Conservation (phyloP, 2,888 invertebrate genomes). For the Drosophila rubida region DNA sequence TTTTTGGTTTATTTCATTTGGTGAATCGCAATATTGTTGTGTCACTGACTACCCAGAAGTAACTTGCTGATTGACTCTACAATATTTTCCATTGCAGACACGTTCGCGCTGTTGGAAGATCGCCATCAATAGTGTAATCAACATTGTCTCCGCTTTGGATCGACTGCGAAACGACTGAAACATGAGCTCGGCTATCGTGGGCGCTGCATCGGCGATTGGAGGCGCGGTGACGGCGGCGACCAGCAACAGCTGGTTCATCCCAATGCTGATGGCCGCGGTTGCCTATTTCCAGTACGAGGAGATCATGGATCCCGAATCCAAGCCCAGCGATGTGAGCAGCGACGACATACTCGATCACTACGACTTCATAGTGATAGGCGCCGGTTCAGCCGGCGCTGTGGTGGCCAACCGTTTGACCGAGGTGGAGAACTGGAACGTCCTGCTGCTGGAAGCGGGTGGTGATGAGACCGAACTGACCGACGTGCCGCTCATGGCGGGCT, state of each 20-base stretch:
- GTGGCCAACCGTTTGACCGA: slow-evolving; percentile 93
- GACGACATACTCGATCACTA: slow-evolving; percentile 88
- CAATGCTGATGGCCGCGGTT: slow-evolving; percentile 93
- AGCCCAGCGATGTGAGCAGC: slow-evolving; percentile 89
- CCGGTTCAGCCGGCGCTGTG: slow-evolving; percentile 95
- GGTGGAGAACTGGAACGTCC: slow-evolving; percentile 91
- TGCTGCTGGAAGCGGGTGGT: slow-evolving; percentile 94
- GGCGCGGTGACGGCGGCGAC: slow-evolving; percentile 89
- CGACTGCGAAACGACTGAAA: neutral
- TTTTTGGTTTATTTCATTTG: neutral
- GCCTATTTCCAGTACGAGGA: slow-evolving; percentile 96
- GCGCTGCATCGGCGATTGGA: slow-evolving; percentile 88
- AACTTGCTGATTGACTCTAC: neutral
- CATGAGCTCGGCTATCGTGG: slow-evolving; percentile 88
- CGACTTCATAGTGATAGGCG: slow-evolving; percentile 94
- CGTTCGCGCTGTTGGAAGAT: neutral
- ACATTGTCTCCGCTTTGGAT: slow-evolving; percentile 5
- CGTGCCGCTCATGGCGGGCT: slow-evolving; percentile 94
- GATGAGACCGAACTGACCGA: slow-evolving; percentile 96
- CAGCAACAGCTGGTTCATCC: slow-evolving; percentile 92
- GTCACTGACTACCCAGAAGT: neutral
- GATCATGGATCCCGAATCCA: slow-evolving; percentile 92
- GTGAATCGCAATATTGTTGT: neutral
- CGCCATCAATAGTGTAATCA: neutral
- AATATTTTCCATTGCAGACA: slow-evolving; percentile 16